Evolutionary conservation across 2,888 invertebrate species (phyloP).

Genomic region (Seira musarum): DNA sequence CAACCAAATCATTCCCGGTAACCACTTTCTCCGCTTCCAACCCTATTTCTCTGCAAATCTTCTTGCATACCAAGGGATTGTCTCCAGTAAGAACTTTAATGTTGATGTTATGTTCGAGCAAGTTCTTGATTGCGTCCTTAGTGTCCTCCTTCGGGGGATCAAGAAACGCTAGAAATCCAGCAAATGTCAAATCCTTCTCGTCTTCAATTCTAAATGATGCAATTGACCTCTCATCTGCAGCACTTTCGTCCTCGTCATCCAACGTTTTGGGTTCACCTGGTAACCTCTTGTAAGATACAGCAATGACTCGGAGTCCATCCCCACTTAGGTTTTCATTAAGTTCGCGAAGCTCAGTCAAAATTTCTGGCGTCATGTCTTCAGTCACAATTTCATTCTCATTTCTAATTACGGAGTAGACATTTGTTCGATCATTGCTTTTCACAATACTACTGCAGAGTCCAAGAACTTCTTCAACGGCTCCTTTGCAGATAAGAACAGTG

Average conservation of each 20-base stretch:
- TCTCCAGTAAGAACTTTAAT: conserved; percentile 61
- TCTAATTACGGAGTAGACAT: conserved; percentile 14
- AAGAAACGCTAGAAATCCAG: conserved; percentile 46
- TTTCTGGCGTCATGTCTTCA: conserved; percentile 21
- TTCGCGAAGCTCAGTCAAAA: background rate
- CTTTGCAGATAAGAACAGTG: conserved; percentile 52
- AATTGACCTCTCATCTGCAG: too few relatives aligned
- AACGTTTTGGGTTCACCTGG: background rate
- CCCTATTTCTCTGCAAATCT: conserved; percentile 37
- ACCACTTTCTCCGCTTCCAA: conserved; percentile 13
- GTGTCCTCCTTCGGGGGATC: conserved; percentile 57
- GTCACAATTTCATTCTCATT: background rate
- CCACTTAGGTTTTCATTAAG: conserved; percentile 39
- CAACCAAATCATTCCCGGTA: conserved; percentile 37
- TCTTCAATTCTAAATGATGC: conserved; percentile 11
- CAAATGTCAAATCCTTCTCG: conserved; percentile 51
- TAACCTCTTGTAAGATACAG: conserved; percentile 42
- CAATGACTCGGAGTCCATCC: conserved; percentile 53
- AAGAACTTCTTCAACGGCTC: conserved; percentile 57
- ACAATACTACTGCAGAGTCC: conserved; percentile 32
- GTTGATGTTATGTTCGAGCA: conserved; percentile 46
- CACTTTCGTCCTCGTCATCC: too few relatives aligned
- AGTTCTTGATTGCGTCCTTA: conserved; percentile 25
- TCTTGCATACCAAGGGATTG: conserved; percentile 55
- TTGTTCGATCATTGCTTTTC: background rate